A percentile compares a stretch with the other conserved stretches of the same genome.
Evolutionary conservation across 2,888 invertebrate species (phyloP).

Genomic region (Lepidonotus clava): DNA sequence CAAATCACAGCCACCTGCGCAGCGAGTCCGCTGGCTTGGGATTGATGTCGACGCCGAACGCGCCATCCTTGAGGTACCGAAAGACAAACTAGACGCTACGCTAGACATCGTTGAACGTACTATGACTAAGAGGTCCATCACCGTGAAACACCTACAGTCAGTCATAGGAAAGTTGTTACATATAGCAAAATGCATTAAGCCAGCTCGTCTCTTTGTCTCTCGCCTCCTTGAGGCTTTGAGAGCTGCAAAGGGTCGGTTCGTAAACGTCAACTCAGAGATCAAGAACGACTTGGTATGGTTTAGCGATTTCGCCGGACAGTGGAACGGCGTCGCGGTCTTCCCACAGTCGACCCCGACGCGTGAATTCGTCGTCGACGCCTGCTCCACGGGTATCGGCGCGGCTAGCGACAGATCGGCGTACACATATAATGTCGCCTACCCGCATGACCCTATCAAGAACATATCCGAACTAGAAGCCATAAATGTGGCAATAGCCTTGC

Average conservation of each 20-base stretch:
- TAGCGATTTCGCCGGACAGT: neutral
- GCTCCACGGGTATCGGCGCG: neutral
- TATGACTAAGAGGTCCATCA: neutral
- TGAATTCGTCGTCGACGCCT: neutral
- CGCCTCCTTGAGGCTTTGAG: neutral
- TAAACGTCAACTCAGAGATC: neutral
- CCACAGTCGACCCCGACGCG: neutral
- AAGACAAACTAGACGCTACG: neutral
- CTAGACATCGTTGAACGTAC: neutral
- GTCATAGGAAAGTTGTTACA: neutral
- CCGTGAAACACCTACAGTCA: neutral
- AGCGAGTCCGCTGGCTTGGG: neutral
- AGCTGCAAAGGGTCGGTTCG: neutral
- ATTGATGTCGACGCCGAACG: neutral
- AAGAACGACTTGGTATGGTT: neutral
- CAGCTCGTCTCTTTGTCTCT: neutral
- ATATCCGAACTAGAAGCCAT: neutral
- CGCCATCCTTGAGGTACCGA: neutral
- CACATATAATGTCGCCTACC: neutral
- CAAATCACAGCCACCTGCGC: neutral
- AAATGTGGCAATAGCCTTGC: neutral
- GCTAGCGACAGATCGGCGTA: neutral
- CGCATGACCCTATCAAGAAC: neutral
- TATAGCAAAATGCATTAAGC: neutral
- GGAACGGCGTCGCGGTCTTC: neutral